Base-by-base conservation (phyloP, 2,888 invertebrate species). In the Diaperis boleti region DNA sequence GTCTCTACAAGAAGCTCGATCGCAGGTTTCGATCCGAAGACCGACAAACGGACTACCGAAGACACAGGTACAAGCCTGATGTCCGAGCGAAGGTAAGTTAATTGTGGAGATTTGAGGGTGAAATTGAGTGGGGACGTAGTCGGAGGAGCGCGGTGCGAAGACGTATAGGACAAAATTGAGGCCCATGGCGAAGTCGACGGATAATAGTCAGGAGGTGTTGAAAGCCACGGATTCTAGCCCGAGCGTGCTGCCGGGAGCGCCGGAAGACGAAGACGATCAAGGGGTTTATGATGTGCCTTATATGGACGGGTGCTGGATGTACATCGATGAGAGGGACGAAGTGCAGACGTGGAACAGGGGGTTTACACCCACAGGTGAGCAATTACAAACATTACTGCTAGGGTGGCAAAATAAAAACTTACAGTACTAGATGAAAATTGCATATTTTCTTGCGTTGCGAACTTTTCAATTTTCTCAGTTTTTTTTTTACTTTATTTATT, bases 201-300 rank as follows among this genome's bases (percentile, higher is more conserved):
- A 91, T 10, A 90, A 89, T 59, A 90, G 90, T 70, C 81, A 88
- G 72, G 89, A 89, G 72, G 87, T 87, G 69, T 79, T 92, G 26
- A 82, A 86, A 37, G 83, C 85, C 1, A 88, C 88, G 0, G 88
- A 88, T 65, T 89, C 90, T 5, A 89, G 87, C 75, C 88, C 88
- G 4, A 88, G 88, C 72, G 87, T 88, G 29, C 69, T 81, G 44
- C 80, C 80, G 7, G 81, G 76, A 18, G 80, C 76, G 35, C 76
- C 76, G 79, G 87, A 87, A 74, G 85, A 84, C 45, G 86, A 86
- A 73, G 87, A 87, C 72, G 90, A 91, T 69, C 86, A 88, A 68
- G 92, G 91, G 22, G 85, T 92, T 41, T 92, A 93, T 77, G 86
- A 88, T 61, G 92, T 91, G 62, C 89, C 91, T 69, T 92, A 91